Conservation (phyloP, 2,113 vertebrate species). For the Tachycineta bicolor region DNA sequence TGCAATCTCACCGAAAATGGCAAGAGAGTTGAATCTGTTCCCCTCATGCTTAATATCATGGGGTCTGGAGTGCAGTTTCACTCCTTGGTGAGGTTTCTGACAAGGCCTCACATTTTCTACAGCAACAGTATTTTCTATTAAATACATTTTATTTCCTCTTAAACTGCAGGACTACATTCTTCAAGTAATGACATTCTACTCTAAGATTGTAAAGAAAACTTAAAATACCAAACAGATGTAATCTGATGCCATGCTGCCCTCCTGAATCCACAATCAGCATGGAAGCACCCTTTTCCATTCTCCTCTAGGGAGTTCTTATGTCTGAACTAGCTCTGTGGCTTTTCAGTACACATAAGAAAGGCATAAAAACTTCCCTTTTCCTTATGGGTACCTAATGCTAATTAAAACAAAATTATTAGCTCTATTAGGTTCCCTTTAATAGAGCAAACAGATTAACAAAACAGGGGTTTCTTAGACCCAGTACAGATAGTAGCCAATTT, state of each 20-base stretch:
- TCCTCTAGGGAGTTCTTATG: background rate
- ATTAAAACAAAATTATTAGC: background rate
- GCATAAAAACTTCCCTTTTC: background rate
- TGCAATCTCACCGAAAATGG: conserved; percentile 41
- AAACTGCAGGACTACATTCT: background rate
- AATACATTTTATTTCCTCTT: background rate
- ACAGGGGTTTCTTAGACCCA: background rate
- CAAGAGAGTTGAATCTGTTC: conserved; percentile 28
- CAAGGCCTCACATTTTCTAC: background rate
- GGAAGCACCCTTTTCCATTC: background rate
- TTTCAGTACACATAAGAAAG: background rate
- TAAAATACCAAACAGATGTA: background rate
- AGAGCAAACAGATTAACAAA: background rate
- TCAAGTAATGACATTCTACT: background rate
- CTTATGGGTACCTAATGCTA: background rate
- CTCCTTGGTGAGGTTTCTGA: background rate
- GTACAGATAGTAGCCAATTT: background rate
- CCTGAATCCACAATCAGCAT: background rate
- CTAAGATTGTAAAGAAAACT: background rate
- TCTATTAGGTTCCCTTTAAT: background rate
- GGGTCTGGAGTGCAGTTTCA: background rate
- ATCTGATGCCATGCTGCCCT: background rate
- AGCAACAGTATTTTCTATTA: background rate
- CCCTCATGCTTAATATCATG: background rate
- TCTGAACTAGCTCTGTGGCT: background rate